Evolutionary conservation across 2,888 invertebrate genomes (phyloP), one percentile per base, ranked within the genome.

Genomic region (Phortica magna): DNA sequence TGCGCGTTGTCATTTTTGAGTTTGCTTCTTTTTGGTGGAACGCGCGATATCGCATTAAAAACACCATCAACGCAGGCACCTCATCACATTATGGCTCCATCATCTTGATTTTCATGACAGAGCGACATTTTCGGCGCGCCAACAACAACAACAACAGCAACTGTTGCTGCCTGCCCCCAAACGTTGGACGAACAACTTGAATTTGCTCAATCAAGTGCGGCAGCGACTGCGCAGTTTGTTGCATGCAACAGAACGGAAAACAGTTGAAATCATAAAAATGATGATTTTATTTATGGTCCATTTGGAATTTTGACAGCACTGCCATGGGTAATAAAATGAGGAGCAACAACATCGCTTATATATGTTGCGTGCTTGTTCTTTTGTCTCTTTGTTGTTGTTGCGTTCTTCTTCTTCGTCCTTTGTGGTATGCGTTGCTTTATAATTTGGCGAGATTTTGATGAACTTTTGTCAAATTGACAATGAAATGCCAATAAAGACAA

Each of bases 201-300:
- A 55, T 55, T 31, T 31, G 31, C 31, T 31, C 31, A 31, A 31
- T 31, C 31, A 31, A 31, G 1, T 31, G 31, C 31, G 31, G 31
- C 31, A 1, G 31, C 31, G 31, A 31, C 31, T 4, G 31, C 31
- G 48, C 48, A 48, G 14, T 61, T 61, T 61, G 22, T 22, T 61
- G 61, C 61, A 17, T 61, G 72, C 72, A 39, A 7, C 67, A 67
- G 67, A 76, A 31, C 71, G 76, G 64, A 74, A 75, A 77, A 72
- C 79, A 76, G 75, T 78, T 78, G 79, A 77, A 81, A 82, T 81
- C 79, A 82, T 84, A 85, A 89, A 89, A 88, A 87, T 89, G 85
- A 90, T 90, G 90, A 87, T 90, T 90, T 90, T 90, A 90, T 90
- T 90, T 89, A 90, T 89, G 90, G 89, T 83, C 87, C 89, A 89